Conservation (phyloP, 2,888 invertebrate species). For the Drosophila subsilvestris region DNA sequence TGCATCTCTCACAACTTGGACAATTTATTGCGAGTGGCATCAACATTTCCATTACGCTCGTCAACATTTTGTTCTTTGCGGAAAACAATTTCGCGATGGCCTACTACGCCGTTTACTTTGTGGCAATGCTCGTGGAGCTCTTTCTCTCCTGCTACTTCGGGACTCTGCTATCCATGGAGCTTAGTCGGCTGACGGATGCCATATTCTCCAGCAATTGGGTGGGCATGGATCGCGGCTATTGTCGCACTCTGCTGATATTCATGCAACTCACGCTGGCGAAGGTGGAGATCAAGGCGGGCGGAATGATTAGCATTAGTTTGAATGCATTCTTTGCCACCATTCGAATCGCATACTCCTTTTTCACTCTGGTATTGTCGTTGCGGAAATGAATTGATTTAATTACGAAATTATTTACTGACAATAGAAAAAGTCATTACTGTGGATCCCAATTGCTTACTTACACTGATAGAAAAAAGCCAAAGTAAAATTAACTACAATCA, state of each 20-base stretch:
- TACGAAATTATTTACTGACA: too few species aligned
- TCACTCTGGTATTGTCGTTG: slow-evolving; percentile 35
- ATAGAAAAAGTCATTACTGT: too few species aligned
- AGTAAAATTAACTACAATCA: too few species aligned
- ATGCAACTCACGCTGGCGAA: slow-evolving; percentile 37
- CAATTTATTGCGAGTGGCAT: slow-evolving; percentile 40
- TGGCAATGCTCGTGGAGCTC: slow-evolving; percentile 35
- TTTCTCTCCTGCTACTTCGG: slow-evolving; percentile 41
- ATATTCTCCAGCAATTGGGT: slow-evolving; percentile 43
- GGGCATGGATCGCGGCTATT: slow-evolving; percentile 15
- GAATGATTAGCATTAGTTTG: slow-evolving; percentile 41
- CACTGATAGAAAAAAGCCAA: too few species aligned
- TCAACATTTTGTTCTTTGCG: slow-evolving; percentile 41
- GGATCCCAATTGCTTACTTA: too few species aligned
- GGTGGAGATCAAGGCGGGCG: slow-evolving; percentile 37
- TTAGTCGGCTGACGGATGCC: slow-evolving; percentile 18
- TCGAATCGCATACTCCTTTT: slow-evolving; percentile 35
- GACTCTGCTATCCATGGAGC: slow-evolving; percentile 26
- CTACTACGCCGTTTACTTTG: slow-evolving; percentile 29
- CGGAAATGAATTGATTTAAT: slow-evolving; percentile 7
- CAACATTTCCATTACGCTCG: slow-evolving; percentile 29
- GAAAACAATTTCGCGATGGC: slow-evolving; percentile 19
- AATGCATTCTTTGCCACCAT: slow-evolving; percentile 40
- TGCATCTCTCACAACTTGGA: slow-evolving; percentile 30
- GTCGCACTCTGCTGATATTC: slow-evolving; percentile 31